These are phyloP conservation scores for Drepana falcataria DNA, from an alignment of 2,888 invertebrate genomes.

Conservation along the genomic window DNA sequence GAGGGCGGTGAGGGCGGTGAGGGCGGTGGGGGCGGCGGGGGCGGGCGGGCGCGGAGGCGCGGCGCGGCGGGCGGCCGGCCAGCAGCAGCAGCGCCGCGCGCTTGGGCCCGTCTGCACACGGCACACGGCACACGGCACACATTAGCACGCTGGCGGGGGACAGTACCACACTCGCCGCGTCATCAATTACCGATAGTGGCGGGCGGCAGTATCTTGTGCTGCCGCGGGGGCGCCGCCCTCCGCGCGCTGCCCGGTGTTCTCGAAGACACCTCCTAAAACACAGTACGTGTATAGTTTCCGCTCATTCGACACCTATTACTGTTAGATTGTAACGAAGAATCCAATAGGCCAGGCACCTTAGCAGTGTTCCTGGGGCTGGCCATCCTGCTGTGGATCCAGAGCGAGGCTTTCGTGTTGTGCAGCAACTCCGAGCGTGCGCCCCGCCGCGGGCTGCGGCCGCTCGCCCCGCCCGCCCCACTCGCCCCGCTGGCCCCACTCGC, in stretches of 20 bases:
- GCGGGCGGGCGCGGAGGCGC: neutral
- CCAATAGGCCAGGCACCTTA: neutral
- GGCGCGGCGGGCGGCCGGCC: conserved; percentile 40
- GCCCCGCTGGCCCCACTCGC: no score
- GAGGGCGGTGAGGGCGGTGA: neutral
- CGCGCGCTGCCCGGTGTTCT: conserved; percentile 20
- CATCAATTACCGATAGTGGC: neutral
- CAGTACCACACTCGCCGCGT: no score
- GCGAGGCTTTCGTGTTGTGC: conserved; percentile 4
- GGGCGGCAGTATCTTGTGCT: neutral
- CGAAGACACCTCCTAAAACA: no score
- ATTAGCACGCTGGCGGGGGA: no score
- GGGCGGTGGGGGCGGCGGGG: neutral
- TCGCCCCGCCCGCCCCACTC: neutral
- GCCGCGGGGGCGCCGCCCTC: neutral
- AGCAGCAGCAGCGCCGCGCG: conserved; percentile 67
- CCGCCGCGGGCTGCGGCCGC: conserved; percentile 2
- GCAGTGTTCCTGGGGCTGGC: conserved; percentile 7
- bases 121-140: neutral
- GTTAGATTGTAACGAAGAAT: no score
- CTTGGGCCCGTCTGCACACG: conserved; percentile 60
- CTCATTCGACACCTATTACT: no score
- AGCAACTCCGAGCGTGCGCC: conserved; percentile 6
- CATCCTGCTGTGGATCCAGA: conserved; percentile 9
- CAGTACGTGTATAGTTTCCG: no score